Evolutionary conservation across 2,888 invertebrate species (phyloP), one percentile per base, ranked within the genome.

Genomic region (Caenorhabditis japonica): DNA sequence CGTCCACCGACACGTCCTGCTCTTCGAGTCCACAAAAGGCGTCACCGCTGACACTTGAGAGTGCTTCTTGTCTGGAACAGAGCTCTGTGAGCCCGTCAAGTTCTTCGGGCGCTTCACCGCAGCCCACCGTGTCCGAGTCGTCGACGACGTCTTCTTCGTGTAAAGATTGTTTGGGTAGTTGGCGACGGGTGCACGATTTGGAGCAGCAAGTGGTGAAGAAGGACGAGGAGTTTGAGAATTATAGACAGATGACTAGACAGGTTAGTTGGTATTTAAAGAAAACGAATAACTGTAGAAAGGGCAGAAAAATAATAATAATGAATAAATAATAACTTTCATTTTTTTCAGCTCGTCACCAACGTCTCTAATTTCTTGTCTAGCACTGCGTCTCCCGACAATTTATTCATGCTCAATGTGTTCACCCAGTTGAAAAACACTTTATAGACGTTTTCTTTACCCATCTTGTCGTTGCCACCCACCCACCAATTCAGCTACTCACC

Each of bases 1-100:
- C 76, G 4, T 80, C 79, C 8, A 83, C 83, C 7, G 79, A 77
- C 47, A 80, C 82, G 1, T 80, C 80, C n/a, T 83, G 83, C 47
- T 82, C 82, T 61, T 66, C 58, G 3, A 60, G 62, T 44, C 81
- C 81, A 2, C 77, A 74, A 46, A 81, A 81, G 58, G 38, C 75
- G 21, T 79, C 81, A 13, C 80, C 81, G 15, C 27, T 77, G 15
- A 46, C 52, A n/a, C 30, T 66, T 49, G 72, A 72, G 41, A 17
- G 27, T n/a, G 30, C 52, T 10, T 60, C 72, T 1, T 62, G 59
- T 47, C 17, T 64, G 36, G 64, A 72, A 23, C 72, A 72, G 44
- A 62, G 62, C 38, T 66, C 55, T 2, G 70, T 70, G 43, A 55
- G 55, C 44, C 62, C 71, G 15, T 51, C 52, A 36, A 55, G 55